Percentiles rank a stretch among this genome's conserved stretches.
Conservation (phyloP, 2,113 vertebrate species). For the Zeus faber region DNA sequence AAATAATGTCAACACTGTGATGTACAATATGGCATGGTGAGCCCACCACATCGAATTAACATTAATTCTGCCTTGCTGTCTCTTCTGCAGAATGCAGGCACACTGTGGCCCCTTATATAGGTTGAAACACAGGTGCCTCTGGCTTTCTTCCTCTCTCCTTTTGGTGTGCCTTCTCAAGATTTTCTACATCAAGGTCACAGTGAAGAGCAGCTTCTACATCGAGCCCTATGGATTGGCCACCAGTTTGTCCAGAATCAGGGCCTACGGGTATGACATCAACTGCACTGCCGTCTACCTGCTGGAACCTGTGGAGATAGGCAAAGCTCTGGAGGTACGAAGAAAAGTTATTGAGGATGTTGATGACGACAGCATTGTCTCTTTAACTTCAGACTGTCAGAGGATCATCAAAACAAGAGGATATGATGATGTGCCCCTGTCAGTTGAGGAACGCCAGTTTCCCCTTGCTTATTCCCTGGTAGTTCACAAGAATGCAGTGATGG, state of each 20-base stretch:
- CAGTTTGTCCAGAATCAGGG: constrained; percentile 63
- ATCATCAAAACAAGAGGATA: constrained; percentile 79
- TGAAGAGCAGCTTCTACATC: constrained; percentile 63
- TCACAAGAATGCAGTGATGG: constrained; percentile 89
- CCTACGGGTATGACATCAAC: constrained; percentile 73
- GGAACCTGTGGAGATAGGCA: constrained; percentile 87
- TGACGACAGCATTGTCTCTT: constrained; percentile 75
- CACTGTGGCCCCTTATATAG: constrained; percentile 54
- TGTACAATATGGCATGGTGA: too few species aligned
- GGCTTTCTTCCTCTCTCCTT: constrained; percentile 56
- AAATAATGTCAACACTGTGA: too few species aligned
- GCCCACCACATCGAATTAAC: too few species aligned
- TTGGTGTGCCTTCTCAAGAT: constrained; percentile 57
- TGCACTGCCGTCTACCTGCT: constrained; percentile 84
- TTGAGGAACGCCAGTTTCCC: constrained; percentile 80
- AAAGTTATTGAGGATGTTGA: constrained; percentile 78
- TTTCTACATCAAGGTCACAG: constrained; percentile 50
- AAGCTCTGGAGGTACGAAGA: constrained; percentile 81
- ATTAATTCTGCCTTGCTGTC: constrained; percentile 11
- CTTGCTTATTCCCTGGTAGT: constrained; percentile 91
- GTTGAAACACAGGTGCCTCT: constrained; percentile 65
- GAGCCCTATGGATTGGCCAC: constrained; percentile 75
- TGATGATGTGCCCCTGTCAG: constrained; percentile 68
- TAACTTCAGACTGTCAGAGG: constrained; percentile 77
- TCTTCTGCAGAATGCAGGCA: constrained; percentile 83